A percentile compares a stretch with the other conserved stretches of the same genome.
Conservation (phyloP, 2,888 invertebrate genomes). For the Steinernema scapterisci region DNA sequence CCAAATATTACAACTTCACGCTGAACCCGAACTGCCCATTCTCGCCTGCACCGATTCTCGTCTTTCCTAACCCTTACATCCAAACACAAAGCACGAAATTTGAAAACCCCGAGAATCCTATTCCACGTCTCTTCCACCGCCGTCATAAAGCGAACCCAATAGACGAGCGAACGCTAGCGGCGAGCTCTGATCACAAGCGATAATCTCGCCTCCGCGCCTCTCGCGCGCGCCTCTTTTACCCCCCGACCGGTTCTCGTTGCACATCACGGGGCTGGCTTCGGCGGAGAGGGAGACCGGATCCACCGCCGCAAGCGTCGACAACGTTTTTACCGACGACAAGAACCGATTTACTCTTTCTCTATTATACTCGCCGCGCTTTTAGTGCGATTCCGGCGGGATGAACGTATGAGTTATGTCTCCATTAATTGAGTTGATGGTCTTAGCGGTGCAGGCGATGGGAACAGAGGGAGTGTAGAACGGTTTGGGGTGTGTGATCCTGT, state of each 20-base stretch:
- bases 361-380: constrained; percentile 7
- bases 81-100: too few species aligned
- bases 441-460: too few species aligned
- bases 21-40: too few species aligned
- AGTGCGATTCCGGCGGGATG: background rate
- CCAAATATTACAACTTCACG: too few species aligned
- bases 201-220: constrained; percentile 2
- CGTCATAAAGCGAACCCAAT: background rate
- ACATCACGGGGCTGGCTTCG: background rate
- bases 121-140: background rate
- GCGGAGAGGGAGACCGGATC: constrained; percentile 27
- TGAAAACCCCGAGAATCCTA: background rate
- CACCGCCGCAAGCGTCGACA: background rate
- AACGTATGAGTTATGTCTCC: too few species aligned
- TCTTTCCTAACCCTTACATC: too few species aligned
- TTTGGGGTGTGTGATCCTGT: too few species aligned
- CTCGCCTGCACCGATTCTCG: too few species aligned
- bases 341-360: constrained; percentile 9
- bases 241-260: background rate
- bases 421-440: too few species aligned
- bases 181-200: background rate
- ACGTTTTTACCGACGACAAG: constrained; percentile 9
- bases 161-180: background rate
- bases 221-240: background rate
- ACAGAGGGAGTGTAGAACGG: too few species aligned